These are phyloP conservation scores for Rhaphigaster nebulosa DNA, from an alignment of 2,888 invertebrate species.

Conservation along the genomic window DNA sequence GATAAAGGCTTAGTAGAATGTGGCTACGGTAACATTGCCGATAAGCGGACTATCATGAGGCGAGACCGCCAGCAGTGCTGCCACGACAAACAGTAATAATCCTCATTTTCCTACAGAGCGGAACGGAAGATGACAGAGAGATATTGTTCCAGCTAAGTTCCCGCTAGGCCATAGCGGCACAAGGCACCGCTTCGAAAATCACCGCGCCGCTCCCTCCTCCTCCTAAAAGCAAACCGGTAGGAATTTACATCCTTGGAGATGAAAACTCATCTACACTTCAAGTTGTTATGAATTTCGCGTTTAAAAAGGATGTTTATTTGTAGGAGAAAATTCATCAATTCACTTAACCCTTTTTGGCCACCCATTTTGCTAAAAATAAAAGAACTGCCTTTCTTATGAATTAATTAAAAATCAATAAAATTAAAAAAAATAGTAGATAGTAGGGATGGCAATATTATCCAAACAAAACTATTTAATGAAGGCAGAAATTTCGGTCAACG, in stretches of 20 bases:
- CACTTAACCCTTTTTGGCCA: no score
- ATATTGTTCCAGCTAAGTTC: slow-evolving; percentile 38
- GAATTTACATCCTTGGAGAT: background rate
- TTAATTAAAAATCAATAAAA: no score
- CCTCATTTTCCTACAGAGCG: slow-evolving; percentile 17
- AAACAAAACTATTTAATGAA: no score
- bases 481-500: no score
- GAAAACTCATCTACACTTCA: background rate
- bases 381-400: no score
- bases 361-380: no score
- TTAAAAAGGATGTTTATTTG: no score
- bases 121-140: slow-evolving; percentile 5
- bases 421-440: no score
- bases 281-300: no score
- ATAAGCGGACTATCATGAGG: background rate
- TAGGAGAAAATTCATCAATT: no score
- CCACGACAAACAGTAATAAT: background rate
- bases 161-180: slow-evolving; percentile 35
- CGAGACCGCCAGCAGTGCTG: background rate
- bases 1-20: background rate
- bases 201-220: background rate
- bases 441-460: no score
- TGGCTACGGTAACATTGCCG: no score
- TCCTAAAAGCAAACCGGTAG: background rate
- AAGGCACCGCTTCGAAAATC: background rate